Evolutionary conservation across 1,140 invertebrate species (phyloP), one percentile per base, ranked within the genome.

Genomic region (Rhagoletis zephyria): DNA sequence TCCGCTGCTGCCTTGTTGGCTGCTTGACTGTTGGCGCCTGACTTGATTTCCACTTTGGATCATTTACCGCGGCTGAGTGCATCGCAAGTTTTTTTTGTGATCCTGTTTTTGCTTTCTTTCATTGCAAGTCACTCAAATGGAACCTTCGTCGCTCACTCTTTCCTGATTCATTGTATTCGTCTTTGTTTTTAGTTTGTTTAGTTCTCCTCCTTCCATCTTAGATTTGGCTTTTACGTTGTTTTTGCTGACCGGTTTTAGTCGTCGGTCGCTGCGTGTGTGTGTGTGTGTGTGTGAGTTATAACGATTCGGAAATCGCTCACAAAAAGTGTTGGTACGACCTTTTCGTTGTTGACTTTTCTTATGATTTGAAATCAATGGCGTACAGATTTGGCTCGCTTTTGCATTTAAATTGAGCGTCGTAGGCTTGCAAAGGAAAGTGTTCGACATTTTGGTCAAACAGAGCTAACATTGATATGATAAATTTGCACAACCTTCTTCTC

Each of bases 341-440:
- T 81, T 81, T 81, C 74, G 51, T 59, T 81, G 74, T 81, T 81
- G 74, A 81, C 74, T 81, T 81, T 81, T 56, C 74, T 14, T 81
- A 48, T 81, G 48, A 81, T 81, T 81, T 81, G 74, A 81, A 48
- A 81, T 12, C 74, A 81, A 81, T 81, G 74, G 48, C 74, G 12
- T 81, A 81, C 48, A 81, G 48, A 81, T 81, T 81, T 56, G 74
- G 5, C 48, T 19, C 48, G 10, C 40, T 81, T 81, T 19, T 81
- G 74, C 30, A 81, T 81, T 56, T 56, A 81, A 81, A 81, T 81
- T 42, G 45, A 81, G 48, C 56, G 14, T 10, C 14, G 10, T 14
- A 16, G 45, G 14, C n/a, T 74, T 45, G 14, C 4, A 2, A 12
- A 12, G 16, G 10, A 0, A 56, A 56, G 6, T 81, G 74, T 81